Conservation (phyloP, 2,797 vertebrate species). For the Anableps anableps region DNA sequence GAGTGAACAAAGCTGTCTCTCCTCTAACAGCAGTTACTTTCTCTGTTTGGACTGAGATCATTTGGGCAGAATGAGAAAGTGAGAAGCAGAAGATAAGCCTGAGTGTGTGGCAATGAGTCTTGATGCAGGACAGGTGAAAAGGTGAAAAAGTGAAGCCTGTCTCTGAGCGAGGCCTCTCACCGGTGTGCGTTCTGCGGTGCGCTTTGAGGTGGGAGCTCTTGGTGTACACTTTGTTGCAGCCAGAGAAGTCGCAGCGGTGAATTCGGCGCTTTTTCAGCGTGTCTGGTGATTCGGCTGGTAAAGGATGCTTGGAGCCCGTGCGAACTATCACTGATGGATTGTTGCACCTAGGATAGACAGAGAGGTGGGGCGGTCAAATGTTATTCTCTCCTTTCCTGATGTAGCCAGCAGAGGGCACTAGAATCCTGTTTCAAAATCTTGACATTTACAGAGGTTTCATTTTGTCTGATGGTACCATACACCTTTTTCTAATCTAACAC, state of each 20-base stretch:
- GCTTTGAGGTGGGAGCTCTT: slow-evolving; percentile 99
- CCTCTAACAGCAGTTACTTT: no score
- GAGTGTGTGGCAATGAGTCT: background rate
- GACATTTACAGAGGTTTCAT: slow-evolving; percentile 25
- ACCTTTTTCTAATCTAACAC: slow-evolving; percentile 34
- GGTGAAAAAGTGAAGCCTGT: background rate
- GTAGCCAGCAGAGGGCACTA: slow-evolving; percentile 41
- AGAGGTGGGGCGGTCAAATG: background rate
- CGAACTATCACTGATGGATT: slow-evolving; percentile 94
- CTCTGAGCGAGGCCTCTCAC: slow-evolving; percentile 67
- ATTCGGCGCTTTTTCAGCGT: slow-evolving; percentile 92
- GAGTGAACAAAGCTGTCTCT: no score
- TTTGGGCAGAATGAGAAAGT: no score
- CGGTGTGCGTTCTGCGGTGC: slow-evolving; percentile 96
- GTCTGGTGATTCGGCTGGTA: slow-evolving; percentile 93
- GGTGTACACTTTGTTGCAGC: slow-evolving; percentile 98
- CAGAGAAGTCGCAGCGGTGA: slow-evolving; percentile 94
- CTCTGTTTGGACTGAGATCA: no score
- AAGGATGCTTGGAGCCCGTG: slow-evolving; percentile 85
- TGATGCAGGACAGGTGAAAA: background rate
- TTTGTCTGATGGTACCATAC: slow-evolving; percentile 18
- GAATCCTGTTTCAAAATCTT: slow-evolving; percentile 7
- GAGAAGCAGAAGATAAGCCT: background rate
- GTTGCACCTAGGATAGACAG: slow-evolving; percentile 79
- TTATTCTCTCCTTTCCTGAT: background rate